phyloP scores from a whole-genome alignment of 2,888 invertebrate species.

The Nipponacmea schrenckii region DNA sequence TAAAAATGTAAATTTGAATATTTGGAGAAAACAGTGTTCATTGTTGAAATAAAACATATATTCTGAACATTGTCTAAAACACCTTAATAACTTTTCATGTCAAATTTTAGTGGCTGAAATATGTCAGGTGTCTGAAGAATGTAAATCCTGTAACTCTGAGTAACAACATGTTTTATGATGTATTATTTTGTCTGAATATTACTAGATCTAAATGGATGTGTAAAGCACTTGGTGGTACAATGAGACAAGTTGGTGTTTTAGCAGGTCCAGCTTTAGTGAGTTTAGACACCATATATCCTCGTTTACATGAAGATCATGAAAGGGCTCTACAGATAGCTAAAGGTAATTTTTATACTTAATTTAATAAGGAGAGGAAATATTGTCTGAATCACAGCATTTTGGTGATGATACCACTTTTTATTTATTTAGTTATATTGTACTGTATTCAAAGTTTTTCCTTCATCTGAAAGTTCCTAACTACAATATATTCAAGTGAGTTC shows the following conservation, averaged over 20 bases:
- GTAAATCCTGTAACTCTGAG: too few relatives aligned
- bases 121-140: too few relatives aligned
- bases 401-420: not conserved
- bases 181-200: slow-evolving; percentile 8
- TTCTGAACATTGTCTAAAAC: too few relatives aligned
- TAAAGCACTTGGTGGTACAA: slow-evolving; percentile 92
- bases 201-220: slow-evolving; percentile 82
- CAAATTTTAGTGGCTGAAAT: too few relatives aligned
- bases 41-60: not conserved
- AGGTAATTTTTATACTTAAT: slow-evolving; percentile 64
- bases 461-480: not conserved
- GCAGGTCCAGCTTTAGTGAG: slow-evolving; percentile 90
- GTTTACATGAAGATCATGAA: slow-evolving; percentile 80
- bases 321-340: slow-evolving; percentile 73
- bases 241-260: slow-evolving; percentile 90
- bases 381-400: not conserved
- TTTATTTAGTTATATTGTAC: not conserved
- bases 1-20: too few relatives aligned
- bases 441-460: not conserved
- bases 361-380: not conserved
- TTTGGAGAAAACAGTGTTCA: too few relatives aligned
- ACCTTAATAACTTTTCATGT: too few relatives aligned
- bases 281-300: slow-evolving; percentile 78
- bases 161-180: too few relatives aligned
- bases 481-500: not conserved